Percentiles rank a stretch among this genome's conserved stretches.
Evolutionary conservation across 2,113 vertebrate species (phyloP).

Genomic region (Chloroceryle aenea): DNA sequence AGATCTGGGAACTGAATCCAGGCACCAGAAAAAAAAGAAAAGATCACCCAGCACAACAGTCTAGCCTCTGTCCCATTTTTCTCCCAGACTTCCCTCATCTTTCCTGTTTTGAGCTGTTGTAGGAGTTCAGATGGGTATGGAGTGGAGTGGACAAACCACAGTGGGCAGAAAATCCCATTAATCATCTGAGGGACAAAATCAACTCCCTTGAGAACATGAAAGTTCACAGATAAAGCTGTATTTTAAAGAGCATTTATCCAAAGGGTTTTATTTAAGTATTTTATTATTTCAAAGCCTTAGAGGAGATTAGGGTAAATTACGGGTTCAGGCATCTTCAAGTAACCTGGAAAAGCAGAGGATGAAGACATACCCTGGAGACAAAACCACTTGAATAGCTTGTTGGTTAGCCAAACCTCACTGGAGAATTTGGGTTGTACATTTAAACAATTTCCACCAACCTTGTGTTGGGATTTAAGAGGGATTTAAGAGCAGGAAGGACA

Average conservation of each 20-base stretch:
- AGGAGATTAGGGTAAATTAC: constrained; percentile 55
- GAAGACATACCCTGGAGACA: constrained; percentile 20
- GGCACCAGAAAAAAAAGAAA: background rate
- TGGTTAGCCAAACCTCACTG: constrained; percentile 46
- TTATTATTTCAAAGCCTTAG: constrained; percentile 57
- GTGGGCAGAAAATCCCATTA: constrained; percentile 28
- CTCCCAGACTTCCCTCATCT: background rate
- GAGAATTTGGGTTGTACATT: constrained; percentile 30
- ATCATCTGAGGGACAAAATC: background rate
- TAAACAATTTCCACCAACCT: constrained; percentile 11
- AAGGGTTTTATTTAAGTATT: constrained; percentile 32
- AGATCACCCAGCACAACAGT: background rate
- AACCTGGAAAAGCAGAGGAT: constrained; percentile 58
- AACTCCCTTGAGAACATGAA: background rate
- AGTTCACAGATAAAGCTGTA: constrained; percentile 14
- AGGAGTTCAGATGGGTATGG: background rate
- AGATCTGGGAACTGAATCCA: background rate
- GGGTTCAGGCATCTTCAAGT: constrained; percentile 30
- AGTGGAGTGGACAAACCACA: background rate
- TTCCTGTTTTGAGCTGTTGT: background rate
- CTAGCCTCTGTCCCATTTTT: background rate
- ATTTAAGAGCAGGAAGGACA: constrained; percentile 32
- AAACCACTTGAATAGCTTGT: constrained; percentile 55
- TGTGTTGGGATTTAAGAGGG: background rate
- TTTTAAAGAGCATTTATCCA: constrained; percentile 37